Evolutionary conservation across 2,888 invertebrate genomes (phyloP).

Genomic region (Prostheceraeus crozeri): DNA sequence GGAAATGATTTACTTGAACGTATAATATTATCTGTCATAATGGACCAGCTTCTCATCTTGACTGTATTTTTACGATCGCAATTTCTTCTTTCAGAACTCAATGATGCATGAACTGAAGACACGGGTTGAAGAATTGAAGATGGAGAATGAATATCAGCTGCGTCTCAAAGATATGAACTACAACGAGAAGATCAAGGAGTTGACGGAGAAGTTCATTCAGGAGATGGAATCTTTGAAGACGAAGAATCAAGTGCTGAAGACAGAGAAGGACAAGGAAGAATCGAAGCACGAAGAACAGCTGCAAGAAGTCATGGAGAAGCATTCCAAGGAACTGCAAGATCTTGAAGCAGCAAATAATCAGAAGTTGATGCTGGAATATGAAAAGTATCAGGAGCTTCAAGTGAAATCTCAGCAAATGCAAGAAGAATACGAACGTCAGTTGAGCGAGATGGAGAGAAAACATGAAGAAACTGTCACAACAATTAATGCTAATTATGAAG

Average conservation of each 20-base stretch:
- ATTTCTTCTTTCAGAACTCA: constrained; percentile 52
- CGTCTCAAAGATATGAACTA: constrained; percentile 69
- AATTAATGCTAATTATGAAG: no score
- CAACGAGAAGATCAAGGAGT: constrained; percentile 70
- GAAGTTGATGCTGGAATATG: constrained; percentile 77
- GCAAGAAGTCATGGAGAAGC: constrained; percentile 64
- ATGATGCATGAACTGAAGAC: constrained; percentile 65
- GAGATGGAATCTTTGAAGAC: constrained; percentile 72
- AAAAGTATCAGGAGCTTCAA: constrained; percentile 69
- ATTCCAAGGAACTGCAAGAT: constrained; percentile 56
- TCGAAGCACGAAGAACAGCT: constrained; percentile 67
- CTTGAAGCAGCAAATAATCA: constrained; percentile 61
- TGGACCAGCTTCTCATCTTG: background rate
- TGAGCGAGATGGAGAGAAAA: constrained; percentile 55
- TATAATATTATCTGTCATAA: no score
- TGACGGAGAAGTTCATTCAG: constrained; percentile 72
- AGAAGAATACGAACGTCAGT: constrained; percentile 56
- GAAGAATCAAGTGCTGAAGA: constrained; percentile 57
- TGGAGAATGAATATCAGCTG: constrained; percentile 77
- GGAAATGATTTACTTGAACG: no score
- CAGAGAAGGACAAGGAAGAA: constrained; percentile 62
- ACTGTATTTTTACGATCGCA: no score
- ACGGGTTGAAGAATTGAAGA: constrained; percentile 73
- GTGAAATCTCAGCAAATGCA: constrained; percentile 57
- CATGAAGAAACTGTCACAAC: no score